Evolutionary conservation across 2,888 invertebrate species (phyloP).

Genomic region (Drepana falcataria): DNA sequence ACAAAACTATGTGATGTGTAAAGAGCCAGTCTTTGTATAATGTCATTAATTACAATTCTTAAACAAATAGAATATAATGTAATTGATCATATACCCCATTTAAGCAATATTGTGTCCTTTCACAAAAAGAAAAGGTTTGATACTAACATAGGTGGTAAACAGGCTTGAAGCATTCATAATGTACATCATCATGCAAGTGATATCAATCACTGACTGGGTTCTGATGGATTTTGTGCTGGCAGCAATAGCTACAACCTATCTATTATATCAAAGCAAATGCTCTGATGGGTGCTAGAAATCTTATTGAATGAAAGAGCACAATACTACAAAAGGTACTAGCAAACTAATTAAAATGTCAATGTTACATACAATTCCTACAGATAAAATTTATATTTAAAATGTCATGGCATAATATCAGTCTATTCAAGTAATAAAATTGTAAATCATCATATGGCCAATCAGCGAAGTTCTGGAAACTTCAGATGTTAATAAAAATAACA

Average conservation of each 20-base stretch:
- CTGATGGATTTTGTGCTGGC: no score
- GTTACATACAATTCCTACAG: background rate
- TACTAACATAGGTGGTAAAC: background rate
- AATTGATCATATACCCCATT: background rate
- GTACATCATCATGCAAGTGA: no score
- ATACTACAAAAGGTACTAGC: background rate
- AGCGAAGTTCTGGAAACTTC: background rate
- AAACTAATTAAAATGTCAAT: background rate
- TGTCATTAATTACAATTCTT: background rate
- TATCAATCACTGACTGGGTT: no score
- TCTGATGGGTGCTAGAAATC: no score
- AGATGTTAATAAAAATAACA: background rate
- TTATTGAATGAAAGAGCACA: no score
- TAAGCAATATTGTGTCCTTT: background rate
- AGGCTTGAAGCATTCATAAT: background rate
- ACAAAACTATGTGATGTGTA: slow-evolving; percentile 10
- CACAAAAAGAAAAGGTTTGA: background rate
- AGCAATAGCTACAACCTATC: no score
- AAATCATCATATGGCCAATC: background rate
- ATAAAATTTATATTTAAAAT: background rate
- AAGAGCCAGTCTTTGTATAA: slow-evolving; percentile 9
- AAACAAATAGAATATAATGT: background rate
- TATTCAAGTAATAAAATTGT: background rate
- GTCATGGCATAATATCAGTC: background rate
- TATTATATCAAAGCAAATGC: no score